A percentile compares a stretch with the other conserved stretches of the same genome.
phyloP scores from a whole-genome alignment of 2,797 vertebrate genomes.

The Poeciliopsis presidionis region DNA sequence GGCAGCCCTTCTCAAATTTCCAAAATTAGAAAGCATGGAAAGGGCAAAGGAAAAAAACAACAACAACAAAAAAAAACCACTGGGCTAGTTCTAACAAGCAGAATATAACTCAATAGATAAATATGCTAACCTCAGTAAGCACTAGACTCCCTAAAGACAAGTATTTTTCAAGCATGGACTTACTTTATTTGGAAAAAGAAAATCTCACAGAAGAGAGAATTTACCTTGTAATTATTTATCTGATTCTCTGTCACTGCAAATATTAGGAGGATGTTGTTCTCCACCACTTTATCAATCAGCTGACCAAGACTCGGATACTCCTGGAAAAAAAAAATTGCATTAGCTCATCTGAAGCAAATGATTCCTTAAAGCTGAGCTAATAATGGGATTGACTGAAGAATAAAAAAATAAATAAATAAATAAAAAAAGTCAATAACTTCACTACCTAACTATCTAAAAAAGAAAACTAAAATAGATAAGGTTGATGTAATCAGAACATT shows the following conservation, averaged over 20 bases:
- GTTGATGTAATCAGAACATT: neutral
- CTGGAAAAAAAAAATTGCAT: conserved; percentile 63
- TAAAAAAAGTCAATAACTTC: neutral
- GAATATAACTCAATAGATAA: conserved; percentile 43
- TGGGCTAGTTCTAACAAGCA: conserved; percentile 70
- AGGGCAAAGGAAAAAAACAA: neutral
- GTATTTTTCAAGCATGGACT: conserved; percentile 17
- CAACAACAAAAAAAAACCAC: conserved; percentile 16
- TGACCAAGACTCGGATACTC: conserved; percentile 97
- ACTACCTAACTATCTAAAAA: neutral
- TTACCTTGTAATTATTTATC: conserved; percentile 90
- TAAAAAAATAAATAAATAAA: no score
- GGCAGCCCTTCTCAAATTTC: conserved; percentile 15
- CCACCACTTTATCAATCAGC: conserved; percentile 93
- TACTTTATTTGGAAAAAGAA: neutral
- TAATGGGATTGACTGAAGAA: neutral
- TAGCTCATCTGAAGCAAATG: neutral
- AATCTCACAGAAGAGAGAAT: conserved; percentile 9
- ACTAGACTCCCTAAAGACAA: neutral
- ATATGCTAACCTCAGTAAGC: conserved; percentile 33
- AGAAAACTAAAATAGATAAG: neutral
- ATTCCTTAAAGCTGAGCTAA: neutral
- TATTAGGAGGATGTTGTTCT: conserved; percentile 96
- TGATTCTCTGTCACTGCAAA: conserved; percentile 92
- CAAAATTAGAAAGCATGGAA: conserved; percentile 6